Percentiles rank a stretch among this genome's conserved stretches.
These are phyloP conservation scores for Pygocentrus nattereri DNA, from an alignment of 2,797 vertebrate species.

Conservation along the genomic window DNA sequence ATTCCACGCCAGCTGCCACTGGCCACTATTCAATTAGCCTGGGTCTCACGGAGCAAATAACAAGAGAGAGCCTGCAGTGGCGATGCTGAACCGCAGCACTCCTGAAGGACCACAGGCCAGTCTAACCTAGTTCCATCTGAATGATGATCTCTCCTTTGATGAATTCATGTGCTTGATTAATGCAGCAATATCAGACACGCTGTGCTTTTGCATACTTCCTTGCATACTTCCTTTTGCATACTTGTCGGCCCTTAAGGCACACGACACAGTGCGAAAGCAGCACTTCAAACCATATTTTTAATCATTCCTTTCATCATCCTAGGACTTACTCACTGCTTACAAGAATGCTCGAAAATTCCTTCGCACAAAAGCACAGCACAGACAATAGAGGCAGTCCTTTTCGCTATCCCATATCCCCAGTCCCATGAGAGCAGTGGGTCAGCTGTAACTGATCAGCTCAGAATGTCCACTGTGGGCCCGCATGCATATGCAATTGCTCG, in stretches of 20 bases:
- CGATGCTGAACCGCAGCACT: constrained; percentile 23
- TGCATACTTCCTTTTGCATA: constrained; percentile 7
- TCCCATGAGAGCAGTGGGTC: neutral
- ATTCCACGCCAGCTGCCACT: constrained; percentile 48
- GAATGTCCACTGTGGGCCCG: constrained; percentile 13
- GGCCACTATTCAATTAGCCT: constrained; percentile 47
- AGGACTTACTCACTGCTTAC: constrained; percentile 5
- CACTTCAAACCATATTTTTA: constrained; percentile 30
- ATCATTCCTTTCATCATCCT: constrained; percentile 26
- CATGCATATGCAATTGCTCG: constrained; percentile 45
- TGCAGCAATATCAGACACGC: neutral
- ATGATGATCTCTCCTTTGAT: constrained; percentile 41
- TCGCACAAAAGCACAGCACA: neutral
- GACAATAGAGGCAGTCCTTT: neutral
- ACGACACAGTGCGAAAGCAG: neutral
- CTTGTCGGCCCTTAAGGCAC: constrained; percentile 17
- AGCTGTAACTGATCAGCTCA: neutral
- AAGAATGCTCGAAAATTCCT: neutral
- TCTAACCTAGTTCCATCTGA: constrained; percentile 30
- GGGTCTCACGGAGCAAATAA: constrained; percentile 22
- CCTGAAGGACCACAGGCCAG: constrained; percentile 15
- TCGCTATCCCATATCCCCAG: neutral
- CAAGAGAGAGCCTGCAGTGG: constrained; percentile 27
- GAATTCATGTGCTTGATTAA: constrained; percentile 38
- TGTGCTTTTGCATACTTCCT: constrained; percentile 10